Percentiles rank a stretch among this genome's conserved stretches.
Evolutionary conservation across 2,888 invertebrate genomes (phyloP).

Genomic region (Leistus spinibarbis): DNA sequence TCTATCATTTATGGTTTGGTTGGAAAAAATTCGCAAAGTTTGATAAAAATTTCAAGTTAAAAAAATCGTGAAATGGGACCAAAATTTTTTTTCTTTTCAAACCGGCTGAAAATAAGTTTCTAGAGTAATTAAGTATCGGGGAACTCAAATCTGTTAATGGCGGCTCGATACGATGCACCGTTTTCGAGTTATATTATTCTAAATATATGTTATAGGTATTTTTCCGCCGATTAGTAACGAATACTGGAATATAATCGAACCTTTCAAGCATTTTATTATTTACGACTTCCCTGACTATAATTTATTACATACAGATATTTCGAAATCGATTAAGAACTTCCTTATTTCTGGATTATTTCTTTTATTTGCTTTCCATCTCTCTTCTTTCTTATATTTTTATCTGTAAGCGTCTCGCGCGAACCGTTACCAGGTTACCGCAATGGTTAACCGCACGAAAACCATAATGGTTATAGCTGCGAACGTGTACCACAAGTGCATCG

Average conservation of each 20-base stretch:
- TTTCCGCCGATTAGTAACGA: no score
- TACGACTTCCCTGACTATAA: background rate
- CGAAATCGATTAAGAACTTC: constrained; percentile 7
- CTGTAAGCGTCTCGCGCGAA: background rate
- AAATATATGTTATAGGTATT: no score
- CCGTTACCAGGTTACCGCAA: background rate
- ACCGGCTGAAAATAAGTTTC: no score
- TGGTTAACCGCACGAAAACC: background rate
- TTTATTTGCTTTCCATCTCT: background rate
- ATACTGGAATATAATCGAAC: background rate
- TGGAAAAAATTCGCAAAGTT: no score
- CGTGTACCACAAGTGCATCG: background rate
- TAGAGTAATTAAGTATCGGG: no score
- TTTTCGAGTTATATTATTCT: no score
- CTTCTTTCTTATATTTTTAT: background rate
- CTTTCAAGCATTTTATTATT: background rate
- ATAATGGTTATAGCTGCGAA: background rate
- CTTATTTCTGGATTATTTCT: background rate
- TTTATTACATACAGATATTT: constrained; percentile 6
- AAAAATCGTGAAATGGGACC: no score
- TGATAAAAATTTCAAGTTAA: no score
- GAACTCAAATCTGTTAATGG: no score
- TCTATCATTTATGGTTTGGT: no score
- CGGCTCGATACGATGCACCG: no score
- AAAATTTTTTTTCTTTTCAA: no score